phyloP scores from a whole-genome alignment of 2,797 vertebrate genomes.

The Anniella stebbinsi region DNA sequence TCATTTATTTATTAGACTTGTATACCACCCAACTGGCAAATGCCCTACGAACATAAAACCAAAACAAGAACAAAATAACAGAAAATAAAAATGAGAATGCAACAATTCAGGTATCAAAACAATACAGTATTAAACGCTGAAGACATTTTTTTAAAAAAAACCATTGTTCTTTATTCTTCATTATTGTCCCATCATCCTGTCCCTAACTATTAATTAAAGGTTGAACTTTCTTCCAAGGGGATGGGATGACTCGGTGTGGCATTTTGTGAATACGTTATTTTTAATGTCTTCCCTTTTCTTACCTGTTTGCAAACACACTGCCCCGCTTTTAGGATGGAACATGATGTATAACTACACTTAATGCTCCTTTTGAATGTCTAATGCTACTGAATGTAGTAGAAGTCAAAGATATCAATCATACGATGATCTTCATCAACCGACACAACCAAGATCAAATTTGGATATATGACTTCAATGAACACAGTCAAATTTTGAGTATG shows the following conservation, averaged over 20 bases:
- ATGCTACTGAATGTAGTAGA: neutral
- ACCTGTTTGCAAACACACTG: neutral
- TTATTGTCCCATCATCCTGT: neutral
- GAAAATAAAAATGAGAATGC: too few relatives aligned
- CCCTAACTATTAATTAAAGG: neutral
- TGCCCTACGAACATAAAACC: too few relatives aligned
- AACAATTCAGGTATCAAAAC: too few relatives aligned
- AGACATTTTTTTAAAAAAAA: too few relatives aligned
- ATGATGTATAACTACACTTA: neutral
- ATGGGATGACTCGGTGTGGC: neutral
- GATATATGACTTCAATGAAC: neutral
- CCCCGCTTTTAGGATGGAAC: neutral
- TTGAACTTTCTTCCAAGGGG: neutral
- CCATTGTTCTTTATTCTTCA: neutral
- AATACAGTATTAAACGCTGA: too few relatives aligned
- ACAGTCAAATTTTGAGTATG: neutral
- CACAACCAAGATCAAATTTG: neutral
- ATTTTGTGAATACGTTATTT: neutral
- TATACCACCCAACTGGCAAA: too few relatives aligned
- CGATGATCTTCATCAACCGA: neutral
- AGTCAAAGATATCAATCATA: neutral
- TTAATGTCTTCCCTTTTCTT: neutral
- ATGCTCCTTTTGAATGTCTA: neutral
- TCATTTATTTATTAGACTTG: too few relatives aligned
- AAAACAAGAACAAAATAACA: too few relatives aligned